Evolutionary conservation across 2,888 invertebrate genomes (phyloP), one percentile per base, ranked within the genome.

Genomic region (Exocentrus adspersus): DNA sequence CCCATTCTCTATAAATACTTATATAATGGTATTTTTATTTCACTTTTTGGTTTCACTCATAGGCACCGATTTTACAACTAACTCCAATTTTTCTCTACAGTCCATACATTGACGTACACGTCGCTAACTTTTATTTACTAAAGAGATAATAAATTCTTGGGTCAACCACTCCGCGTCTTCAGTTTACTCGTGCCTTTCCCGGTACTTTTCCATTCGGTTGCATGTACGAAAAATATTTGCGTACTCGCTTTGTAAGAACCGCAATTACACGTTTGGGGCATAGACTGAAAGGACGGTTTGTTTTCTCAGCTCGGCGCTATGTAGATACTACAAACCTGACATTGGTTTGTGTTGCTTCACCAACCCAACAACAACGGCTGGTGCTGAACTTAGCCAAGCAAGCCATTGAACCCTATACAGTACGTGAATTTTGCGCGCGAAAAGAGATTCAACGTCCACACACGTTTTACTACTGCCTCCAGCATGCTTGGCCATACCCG

Each of bases 381-480:
- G n/a, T n/a, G n/a, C 12, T 37, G 37, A 37, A 37, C 37, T 12
- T 37, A 5, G 12, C 37, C 37, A 12, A 37, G 37, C 37, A 12
- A 37, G 37, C 10, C 37, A 14, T 37, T 37, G 37, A 37, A 37
- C 37, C 14, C 37, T 37, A 6, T n/a, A n/a, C 30, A 37, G 12
- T 37, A 37, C 37, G 37, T 37, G 37, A 37, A 37, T 37, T 37
- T 37, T 37, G 37, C 37, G 37, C 37, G 37, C 37, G 37, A 37
- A 37, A 30, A 37, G n/a, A 37, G 37, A 12, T 37, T 37, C n/a
- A 30, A n/a, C 9, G 37, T n/a, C 10, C 4, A n/a, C n/a, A 1
- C n/a, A 37, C 37, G n/a, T n/a, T 30, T 30, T 30, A 30, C 30
- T 30, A 37, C 37, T 37, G 37, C n/a, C 12, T n/a, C n/a, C 4